phyloP scores from a whole-genome alignment of 2,797 vertebrate genomes.

The Caiman crocodilus region DNA sequence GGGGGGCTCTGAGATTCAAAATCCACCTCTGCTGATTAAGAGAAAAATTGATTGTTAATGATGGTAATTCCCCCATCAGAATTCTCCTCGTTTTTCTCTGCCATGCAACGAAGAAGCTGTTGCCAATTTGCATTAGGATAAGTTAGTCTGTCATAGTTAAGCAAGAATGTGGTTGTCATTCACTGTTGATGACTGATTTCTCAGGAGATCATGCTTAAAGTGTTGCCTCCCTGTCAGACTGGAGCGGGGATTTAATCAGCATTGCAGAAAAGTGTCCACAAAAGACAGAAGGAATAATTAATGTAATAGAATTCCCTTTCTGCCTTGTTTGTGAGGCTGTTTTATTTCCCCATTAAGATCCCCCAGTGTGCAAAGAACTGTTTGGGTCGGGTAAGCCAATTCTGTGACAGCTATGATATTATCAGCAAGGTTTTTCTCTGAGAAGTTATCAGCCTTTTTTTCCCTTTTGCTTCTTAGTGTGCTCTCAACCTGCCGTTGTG shows the following conservation, averaged over 20 bases:
- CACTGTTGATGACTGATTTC: constrained; percentile 17
- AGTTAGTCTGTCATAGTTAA: constrained; percentile 58
- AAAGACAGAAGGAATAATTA: constrained; percentile 46
- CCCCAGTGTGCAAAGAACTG: constrained; percentile 17
- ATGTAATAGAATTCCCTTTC: neutral
- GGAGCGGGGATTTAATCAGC: constrained; percentile 54
- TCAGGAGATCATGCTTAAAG: constrained; percentile 55
- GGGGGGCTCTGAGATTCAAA: constrained; percentile 29
- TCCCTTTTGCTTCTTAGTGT: constrained; percentile 31
- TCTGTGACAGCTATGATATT: constrained; percentile 41
- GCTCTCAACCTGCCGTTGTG: neutral
- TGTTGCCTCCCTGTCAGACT: constrained; percentile 39
- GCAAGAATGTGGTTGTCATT: constrained; percentile 59
- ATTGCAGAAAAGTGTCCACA: constrained; percentile 42
- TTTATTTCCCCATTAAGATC: constrained; percentile 43
- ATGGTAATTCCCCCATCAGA: constrained; percentile 58
- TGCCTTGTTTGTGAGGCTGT: neutral
- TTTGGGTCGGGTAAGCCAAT: constrained; percentile 16
- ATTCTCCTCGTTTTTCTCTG: constrained; percentile 45
- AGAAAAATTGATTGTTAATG: constrained; percentile 65
- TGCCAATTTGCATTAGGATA: constrained; percentile 60
- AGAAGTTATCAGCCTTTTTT: constrained; percentile 31
- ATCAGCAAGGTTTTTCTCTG: constrained; percentile 26
- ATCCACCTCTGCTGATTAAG: neutral
- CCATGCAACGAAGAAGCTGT: neutral